Evolutionary conservation across 2,888 invertebrate species (phyloP).

Genomic region (Apeira syringaria): DNA sequence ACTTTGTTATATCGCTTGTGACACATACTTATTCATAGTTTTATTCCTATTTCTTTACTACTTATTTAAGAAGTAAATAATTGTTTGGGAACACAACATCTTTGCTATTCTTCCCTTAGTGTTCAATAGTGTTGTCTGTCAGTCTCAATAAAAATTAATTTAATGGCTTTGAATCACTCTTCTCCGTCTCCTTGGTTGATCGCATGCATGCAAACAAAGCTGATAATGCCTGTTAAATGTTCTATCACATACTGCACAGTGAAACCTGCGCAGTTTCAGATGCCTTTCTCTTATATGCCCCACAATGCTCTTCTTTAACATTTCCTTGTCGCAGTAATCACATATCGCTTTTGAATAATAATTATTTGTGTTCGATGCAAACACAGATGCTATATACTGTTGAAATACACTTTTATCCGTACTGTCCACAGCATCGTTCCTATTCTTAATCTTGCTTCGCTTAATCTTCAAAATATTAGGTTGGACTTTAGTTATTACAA

Average conservation of each 20-base stretch:
- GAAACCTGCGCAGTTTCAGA: conserved; percentile 52
- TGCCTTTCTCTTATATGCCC: conserved; percentile 62
- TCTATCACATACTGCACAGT: conserved; percentile 45
- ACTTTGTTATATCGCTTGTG: no score
- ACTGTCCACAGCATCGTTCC: conserved; percentile 12
- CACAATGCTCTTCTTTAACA: conserved; percentile 65
- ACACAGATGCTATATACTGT: conserved; percentile 40
- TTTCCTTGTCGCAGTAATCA: conserved; percentile 66
- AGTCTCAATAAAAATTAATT: no score
- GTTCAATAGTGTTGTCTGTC: no score
- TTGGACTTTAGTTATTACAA: conserved; percentile 64
- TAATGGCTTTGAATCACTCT: conserved; percentile 18
- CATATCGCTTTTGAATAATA: conserved; percentile 60
- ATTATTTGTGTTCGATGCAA: conserved; percentile 40
- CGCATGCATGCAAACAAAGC: conserved; percentile 53
- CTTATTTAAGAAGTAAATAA: no score
- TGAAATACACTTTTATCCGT: conserved; percentile 26
- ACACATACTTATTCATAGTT: no score
- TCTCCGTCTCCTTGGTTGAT: conserved; percentile 25
- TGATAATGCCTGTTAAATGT: conserved; percentile 56
- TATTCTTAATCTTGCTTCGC: conserved; percentile 38
- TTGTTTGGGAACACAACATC: no score
- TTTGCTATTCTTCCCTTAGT: no score
- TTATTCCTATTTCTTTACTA: no score
- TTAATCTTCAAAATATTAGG: conserved; percentile 56